Base-by-base conservation (phyloP, 2,113 vertebrate genomes). In the Benitochromis conjunctus region DNA sequence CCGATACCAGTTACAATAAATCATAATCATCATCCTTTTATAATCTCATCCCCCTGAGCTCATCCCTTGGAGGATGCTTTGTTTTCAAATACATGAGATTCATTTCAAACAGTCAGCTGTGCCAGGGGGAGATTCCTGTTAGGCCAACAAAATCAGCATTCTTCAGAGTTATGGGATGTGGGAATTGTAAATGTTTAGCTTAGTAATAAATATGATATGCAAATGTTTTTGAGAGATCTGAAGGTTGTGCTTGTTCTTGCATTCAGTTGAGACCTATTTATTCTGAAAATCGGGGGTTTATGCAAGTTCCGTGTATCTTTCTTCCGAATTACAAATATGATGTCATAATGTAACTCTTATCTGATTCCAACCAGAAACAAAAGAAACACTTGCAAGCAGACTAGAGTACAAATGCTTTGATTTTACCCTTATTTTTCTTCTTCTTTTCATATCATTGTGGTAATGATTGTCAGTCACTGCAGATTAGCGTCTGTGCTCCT, bases 31-130 rank as follows among this genome's bases (percentile, higher is more conserved):
- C 71, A 74, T 79, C 82, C 10, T 46, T 78, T 48, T 5, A 34
- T 38, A 48, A 16, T 83, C 79, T 90, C 60, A 16, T 88, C 86
- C 53, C 84, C 46, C 79, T 86, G 82, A 81, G 48, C 79, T 82
- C 87, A 85, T 88, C 38, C 55, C 77, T 78, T 77, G 19, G 31
- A 10, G 3, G 2, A 41, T 78, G 80, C 38, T 78, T 87, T 83
- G 7, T 19, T 13, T 29, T 16, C 3, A 71, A 57, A 81, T 74
- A 21, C 6, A 2, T 26, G 38, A 81, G 60, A 86, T 74, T 83
- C 43, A 58, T 86, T 56, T 64, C 82, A 92, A 83, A 84, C 83
- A 79, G 5, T 29, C 21, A 87, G 78, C 38, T 1, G n/a, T 66
- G 88, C 88, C 88, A 88, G 66, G 41, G 48, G 55, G 48, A 69